phyloP scores from a whole-genome alignment of 2,113 vertebrate genomes.

The Malurus melanocephalus region DNA sequence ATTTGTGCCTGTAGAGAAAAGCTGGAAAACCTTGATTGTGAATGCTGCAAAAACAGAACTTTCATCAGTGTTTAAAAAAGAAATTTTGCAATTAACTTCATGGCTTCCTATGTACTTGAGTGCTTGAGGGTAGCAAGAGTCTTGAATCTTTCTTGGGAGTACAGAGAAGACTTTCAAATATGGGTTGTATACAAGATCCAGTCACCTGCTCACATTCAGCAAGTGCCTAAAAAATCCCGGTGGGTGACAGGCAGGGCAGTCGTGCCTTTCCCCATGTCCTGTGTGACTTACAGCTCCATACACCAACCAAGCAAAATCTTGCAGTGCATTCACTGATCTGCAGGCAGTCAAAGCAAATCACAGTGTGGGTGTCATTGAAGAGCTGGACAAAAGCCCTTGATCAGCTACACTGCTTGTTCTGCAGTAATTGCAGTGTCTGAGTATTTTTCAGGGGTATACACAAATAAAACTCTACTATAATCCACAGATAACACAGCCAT shows the following conservation, averaged over 20 bases:
- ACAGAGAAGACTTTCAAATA: background rate
- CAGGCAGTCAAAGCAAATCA: constrained; percentile 6
- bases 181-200: background rate
- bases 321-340: background rate
- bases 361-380: constrained; percentile 29
- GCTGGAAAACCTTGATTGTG: background rate
- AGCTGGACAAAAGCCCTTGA: constrained; percentile 24
- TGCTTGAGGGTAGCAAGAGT: background rate
- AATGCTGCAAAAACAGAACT: background rate
- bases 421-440: constrained; percentile 6
- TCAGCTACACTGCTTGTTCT: constrained; percentile 26
- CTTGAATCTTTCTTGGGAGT: background rate
- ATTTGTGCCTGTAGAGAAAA: background rate
- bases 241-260: background rate
- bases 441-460: constrained; percentile 20
- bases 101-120: background rate
- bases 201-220: background rate
- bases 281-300: background rate
- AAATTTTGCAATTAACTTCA: background rate
- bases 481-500: background rate
- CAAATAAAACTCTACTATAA: constrained; percentile 2
- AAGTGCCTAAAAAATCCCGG: background rate
- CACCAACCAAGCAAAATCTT: background rate
- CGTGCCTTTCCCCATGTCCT: background rate
- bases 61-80: background rate